phyloP scores from a whole-genome alignment of 2,888 invertebrate genomes.

The Gymnosoma rotundatum region DNA sequence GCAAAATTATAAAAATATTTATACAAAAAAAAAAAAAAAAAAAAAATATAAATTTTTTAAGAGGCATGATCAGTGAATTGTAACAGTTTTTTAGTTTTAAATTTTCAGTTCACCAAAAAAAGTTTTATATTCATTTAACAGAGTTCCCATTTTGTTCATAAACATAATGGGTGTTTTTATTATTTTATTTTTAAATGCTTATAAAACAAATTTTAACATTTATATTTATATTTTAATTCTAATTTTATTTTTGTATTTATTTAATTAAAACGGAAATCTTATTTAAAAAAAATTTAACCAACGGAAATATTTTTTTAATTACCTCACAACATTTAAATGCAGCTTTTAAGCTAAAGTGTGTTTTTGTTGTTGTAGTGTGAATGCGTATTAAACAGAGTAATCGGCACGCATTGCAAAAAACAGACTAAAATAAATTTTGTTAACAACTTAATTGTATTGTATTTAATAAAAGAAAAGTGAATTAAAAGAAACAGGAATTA shows the following conservation, averaged over 20 bases:
- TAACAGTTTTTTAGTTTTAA: slow-evolving; percentile 59
- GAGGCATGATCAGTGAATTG: slow-evolving; percentile 61
- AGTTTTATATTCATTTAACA: neutral
- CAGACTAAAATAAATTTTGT: neutral
- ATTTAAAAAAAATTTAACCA: slow-evolving; percentile 59
- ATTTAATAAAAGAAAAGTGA: neutral
- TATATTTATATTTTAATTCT: slow-evolving; percentile 17
- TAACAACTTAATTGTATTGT: neutral
- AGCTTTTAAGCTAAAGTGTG: neutral
- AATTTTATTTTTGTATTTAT: slow-evolving; percentile 27
- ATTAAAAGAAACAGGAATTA: neutral
- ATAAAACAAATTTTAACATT: slow-evolving; percentile 13
- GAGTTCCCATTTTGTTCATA: slow-evolving; percentile 11
- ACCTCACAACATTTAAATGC: slow-evolving; percentile 32
- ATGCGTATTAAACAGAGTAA: slow-evolving; percentile 12
- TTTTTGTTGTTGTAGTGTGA: neutral
- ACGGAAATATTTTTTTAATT: slow-evolving; percentile 68
- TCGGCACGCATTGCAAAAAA: slow-evolving; percentile 14
- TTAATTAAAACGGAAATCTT: slow-evolving; percentile 69
- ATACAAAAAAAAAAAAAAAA: neutral
- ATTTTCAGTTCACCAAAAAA: slow-evolving; percentile 50
- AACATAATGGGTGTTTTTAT: slow-evolving; percentile 37
- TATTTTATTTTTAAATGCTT: slow-evolving; percentile 20
- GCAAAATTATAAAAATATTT: slow-evolving; percentile 32
- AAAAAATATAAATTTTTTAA: neutral